These are phyloP conservation scores for Ptilonorhynchus violaceus DNA, from an alignment of 2,113 vertebrate genomes.

Conservation along the genomic window DNA sequence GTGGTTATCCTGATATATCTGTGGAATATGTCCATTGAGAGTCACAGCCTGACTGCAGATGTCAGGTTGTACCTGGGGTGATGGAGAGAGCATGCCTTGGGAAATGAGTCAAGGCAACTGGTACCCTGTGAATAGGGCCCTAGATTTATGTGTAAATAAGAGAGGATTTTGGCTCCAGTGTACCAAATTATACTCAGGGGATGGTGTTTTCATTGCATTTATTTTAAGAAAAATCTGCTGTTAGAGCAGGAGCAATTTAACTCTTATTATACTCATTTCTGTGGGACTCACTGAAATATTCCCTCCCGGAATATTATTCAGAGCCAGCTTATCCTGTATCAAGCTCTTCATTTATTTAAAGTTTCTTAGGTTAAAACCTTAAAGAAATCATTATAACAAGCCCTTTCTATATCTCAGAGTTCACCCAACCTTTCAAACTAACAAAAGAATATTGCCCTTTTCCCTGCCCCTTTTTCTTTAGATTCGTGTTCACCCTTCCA, in stretches of 20 bases:
- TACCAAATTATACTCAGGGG: not conserved
- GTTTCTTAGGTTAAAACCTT: not conserved
- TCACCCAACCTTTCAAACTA: not conserved
- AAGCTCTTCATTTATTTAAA: not conserved
- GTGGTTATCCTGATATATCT: not conserved
- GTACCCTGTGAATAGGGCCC: not conserved
- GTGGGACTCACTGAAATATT: not conserved
- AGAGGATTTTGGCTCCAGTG: slow-evolving; percentile 2
- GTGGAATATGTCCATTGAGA: not conserved
- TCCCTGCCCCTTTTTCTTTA: not conserved
- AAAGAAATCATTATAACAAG: not conserved
- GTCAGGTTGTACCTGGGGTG: not conserved
- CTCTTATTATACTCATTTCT: slow-evolving; percentile 23
- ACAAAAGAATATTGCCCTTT: not conserved
- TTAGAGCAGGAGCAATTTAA: slow-evolving; percentile 30
- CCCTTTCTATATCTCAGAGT: not conserved
- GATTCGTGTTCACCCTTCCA: not conserved
- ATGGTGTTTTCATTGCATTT: slow-evolving; percentile 7
- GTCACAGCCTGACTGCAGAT: slow-evolving; percentile 6
- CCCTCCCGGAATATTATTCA: not conserved
- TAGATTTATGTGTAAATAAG: slow-evolving; percentile 38
- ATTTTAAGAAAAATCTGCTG: slow-evolving; percentile 36
- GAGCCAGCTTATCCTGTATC: not conserved
- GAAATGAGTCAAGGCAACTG: not conserved
- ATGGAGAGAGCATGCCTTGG: not conserved